Evolutionary conservation across 2,113 vertebrate genomes (phyloP).

Genomic region (Balaeniceps rex): DNA sequence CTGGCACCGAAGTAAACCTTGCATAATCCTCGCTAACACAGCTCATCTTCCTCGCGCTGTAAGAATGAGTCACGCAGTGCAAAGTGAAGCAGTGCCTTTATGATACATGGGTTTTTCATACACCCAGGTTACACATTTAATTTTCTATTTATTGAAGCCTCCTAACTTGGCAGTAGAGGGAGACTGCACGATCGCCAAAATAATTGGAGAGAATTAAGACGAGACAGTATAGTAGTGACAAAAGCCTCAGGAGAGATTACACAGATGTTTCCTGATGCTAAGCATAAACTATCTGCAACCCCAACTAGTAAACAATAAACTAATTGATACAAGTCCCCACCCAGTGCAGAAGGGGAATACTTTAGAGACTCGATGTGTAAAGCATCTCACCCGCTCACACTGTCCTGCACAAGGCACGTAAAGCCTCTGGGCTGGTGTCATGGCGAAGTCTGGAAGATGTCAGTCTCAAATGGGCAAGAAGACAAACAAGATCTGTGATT

Average conservation of each 20-base stretch:
- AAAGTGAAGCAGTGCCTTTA: neutral
- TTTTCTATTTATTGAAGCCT: neutral
- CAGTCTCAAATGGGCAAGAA: neutral
- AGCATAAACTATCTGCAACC: neutral
- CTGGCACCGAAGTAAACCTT: neutral
- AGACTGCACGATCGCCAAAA: neutral
- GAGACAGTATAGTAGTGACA: neutral
- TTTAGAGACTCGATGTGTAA: neutral
- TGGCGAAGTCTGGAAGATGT: neutral
- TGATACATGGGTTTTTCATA: neutral
- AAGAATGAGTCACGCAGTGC: neutral
- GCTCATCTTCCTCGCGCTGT: neutral
- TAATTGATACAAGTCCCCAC: neutral
- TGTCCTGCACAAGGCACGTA: neutral
- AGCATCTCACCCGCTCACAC: neutral
- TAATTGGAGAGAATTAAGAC: neutral
- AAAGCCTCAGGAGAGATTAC: neutral
- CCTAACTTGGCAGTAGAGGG: conserved; percentile 7
- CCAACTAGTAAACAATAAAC: neutral
- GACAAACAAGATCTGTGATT: neutral
- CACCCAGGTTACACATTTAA: neutral
- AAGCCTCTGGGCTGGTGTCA: neutral
- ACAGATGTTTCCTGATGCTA: neutral
- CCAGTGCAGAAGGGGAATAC: neutral
- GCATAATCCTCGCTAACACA: neutral